Evolutionary conservation across 2,797 vertebrate species (phyloP), one percentile per base, ranked within the genome.

Genomic region (Darevskia mixta): DNA sequence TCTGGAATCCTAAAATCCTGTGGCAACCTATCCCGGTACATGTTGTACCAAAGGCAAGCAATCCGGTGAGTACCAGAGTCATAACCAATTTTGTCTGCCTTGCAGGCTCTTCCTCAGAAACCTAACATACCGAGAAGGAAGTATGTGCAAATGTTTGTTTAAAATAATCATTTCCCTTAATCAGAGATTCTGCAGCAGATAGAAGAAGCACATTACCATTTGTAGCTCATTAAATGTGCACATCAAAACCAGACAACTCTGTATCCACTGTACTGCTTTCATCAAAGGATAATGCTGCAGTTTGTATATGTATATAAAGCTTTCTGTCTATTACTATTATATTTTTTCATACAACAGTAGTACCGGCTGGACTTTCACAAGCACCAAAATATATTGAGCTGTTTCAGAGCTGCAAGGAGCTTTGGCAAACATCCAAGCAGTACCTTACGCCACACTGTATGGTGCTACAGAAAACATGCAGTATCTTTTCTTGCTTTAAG

Each of bases 21-120:
- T 98, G 97, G 97, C 97, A 97, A 89, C 97, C 97, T 20, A 95
- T 98, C 87, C 97, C 97, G 0, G 97, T 98, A 66, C 97, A 97
- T 29, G 88, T 95, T 27, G 86, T 97, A 8, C 88, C 97, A 78
- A 82, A 90, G 79, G 89, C 92, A 89, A 61, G 96, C 82, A 96
- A 97, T 29, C 90, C 18, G 83, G 97, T 97, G 45, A 96, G 97
- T 97, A 91, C 1, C 72, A 29, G 6, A 4, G 32, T 15, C 69
- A 49, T 23, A 2, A 58, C 88, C 23, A 81, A 1, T 92, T 73
- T 32, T 80, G 3, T 1, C 2, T 64, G 23, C 0, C 1, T 64
- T 32, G 41, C 15, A 18, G 1, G 18, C 58, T 61, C 29, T 45
- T 45, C 49, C 49, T 55, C 18, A 72, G 2, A 41, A 2, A 0